Conservation (phyloP, 2,888 invertebrate genomes). For the Carcina quercana region DNA sequence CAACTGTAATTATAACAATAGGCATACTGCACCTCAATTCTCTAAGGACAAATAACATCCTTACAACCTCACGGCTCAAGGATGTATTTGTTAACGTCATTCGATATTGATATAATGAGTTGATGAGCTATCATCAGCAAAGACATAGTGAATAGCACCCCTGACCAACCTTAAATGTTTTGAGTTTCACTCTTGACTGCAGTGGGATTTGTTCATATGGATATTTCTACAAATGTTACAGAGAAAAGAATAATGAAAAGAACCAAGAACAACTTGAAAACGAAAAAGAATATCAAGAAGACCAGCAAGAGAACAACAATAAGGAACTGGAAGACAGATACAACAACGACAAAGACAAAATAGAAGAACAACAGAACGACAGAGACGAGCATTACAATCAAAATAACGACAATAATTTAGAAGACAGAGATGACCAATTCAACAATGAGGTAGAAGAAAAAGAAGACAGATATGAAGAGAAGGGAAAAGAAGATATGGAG, state of each 20-base stretch:
- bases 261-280: constrained; percentile 25
- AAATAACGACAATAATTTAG: constrained; percentile 9
- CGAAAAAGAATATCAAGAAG: constrained; percentile 27
- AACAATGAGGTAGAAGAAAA: constrained; percentile 16
- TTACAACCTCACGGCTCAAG: too few relatives aligned
- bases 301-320: constrained; percentile 24
- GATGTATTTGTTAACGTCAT: too few relatives aligned
- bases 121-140: too few relatives aligned
- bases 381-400: constrained; percentile 26
- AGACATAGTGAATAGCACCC: too few relatives aligned
- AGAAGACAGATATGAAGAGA: constrained; percentile 26
- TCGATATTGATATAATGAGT: too few relatives aligned
- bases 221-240: constrained; percentile 6
- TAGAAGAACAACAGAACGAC: constrained; percentile 21
- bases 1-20: too few relatives aligned
- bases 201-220: too few relatives aligned
- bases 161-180: too few relatives aligned
- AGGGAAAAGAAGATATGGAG: constrained; percentile 22
- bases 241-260: constrained; percentile 21
- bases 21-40: too few relatives aligned
- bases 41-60: too few relatives aligned
- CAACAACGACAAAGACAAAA: constrained; percentile 24
- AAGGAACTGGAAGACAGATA: constrained; percentile 26
- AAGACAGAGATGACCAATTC: constrained; percentile 13
- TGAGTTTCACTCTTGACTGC: too few relatives aligned